Evolutionary conservation across 2,888 invertebrate genomes (phyloP).

Genomic region (Leucoptera coffeella): DNA sequence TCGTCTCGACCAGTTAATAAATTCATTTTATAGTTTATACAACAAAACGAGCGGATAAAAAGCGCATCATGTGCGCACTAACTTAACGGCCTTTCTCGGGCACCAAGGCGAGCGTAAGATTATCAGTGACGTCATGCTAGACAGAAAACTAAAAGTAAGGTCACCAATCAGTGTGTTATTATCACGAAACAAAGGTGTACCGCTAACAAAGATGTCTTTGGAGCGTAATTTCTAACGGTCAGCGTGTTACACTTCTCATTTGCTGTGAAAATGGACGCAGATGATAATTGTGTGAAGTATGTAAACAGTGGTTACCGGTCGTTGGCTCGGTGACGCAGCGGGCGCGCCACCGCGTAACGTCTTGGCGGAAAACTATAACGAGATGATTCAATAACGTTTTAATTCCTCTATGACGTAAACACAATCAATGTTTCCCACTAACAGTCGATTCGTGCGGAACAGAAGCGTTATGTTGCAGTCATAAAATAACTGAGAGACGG

Average conservation of each 20-base stretch:
- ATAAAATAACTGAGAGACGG: too few relatives aligned
- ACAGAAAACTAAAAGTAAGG: constrained; percentile 25
- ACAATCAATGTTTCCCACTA: too few relatives aligned
- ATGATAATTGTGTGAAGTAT: constrained; percentile 6
- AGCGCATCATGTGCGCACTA: too few relatives aligned
- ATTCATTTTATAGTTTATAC: too few relatives aligned
- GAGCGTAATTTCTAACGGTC: constrained; percentile 15
- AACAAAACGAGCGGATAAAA: too few relatives aligned
- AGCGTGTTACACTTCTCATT: constrained; percentile 14
- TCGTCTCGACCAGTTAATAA: too few relatives aligned
- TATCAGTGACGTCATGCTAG: constrained; percentile 24
- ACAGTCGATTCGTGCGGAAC: too few relatives aligned
- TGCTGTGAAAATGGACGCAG: constrained; percentile 13
- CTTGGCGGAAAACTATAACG: too few relatives aligned
- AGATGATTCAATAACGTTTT: too few relatives aligned
- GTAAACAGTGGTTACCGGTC: constrained; percentile 13
- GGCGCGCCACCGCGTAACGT: constrained; percentile 5
- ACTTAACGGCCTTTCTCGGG: too few relatives aligned
- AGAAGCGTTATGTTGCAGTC: too few relatives aligned
- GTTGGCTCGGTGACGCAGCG: constrained; percentile 16
- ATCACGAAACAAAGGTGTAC: constrained; percentile 8
- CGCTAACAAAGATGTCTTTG: constrained; percentile 8
- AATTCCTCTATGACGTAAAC: too few relatives aligned
- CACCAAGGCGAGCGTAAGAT: constrained; percentile 28
- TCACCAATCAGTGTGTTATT: constrained; percentile 15